These are phyloP conservation scores for Xestia xanthographa DNA, from an alignment of 2,888 invertebrate genomes.

Conservation along the genomic window DNA sequence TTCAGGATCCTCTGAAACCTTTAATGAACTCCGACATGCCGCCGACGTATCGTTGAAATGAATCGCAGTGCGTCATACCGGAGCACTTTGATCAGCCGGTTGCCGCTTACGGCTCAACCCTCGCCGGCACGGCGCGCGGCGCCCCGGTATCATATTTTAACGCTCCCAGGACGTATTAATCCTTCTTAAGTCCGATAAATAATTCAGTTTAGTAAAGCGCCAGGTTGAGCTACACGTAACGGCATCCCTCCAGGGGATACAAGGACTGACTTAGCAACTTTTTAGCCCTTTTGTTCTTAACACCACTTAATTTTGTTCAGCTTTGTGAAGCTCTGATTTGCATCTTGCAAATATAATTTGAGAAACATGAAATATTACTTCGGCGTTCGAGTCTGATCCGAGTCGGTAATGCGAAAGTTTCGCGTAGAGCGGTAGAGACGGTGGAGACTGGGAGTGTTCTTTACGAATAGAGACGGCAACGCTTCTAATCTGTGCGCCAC, in stretches of 20 bases:
- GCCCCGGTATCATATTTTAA: conserved; percentile 77
- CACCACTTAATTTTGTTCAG: conserved; percentile 69
- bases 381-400: conserved; percentile 54
- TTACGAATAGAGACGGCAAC: conserved; percentile 11
- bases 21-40: conserved; percentile 52
- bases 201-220: conserved; percentile 77
- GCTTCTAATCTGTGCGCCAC: neutral
- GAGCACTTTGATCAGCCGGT: conserved; percentile 58
- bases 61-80: conserved; percentile 30
- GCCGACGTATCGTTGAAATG: conserved; percentile 14
- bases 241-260: conserved; percentile 56
- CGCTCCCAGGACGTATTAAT: conserved; percentile 82
- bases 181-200: conserved; percentile 85
- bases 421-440: conserved; percentile 18
- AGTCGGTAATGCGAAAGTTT: conserved; percentile 63
- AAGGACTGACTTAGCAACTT: conserved; percentile 61
- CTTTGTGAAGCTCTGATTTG: conserved; percentile 65
- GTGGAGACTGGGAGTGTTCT: conserved; percentile 21
- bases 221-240: conserved; percentile 60
- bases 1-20: conserved; percentile 31
- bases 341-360: conserved; percentile 66
- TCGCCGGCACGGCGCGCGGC: conserved; percentile 26
- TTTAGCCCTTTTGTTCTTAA: conserved; percentile 72
- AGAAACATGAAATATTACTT: conserved; percentile 68
- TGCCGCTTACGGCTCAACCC: conserved; percentile 9